Evolutionary conservation across 2,797 vertebrate genomes (phyloP), one percentile per base, ranked within the genome.

Genomic region (Lophius americanus): DNA sequence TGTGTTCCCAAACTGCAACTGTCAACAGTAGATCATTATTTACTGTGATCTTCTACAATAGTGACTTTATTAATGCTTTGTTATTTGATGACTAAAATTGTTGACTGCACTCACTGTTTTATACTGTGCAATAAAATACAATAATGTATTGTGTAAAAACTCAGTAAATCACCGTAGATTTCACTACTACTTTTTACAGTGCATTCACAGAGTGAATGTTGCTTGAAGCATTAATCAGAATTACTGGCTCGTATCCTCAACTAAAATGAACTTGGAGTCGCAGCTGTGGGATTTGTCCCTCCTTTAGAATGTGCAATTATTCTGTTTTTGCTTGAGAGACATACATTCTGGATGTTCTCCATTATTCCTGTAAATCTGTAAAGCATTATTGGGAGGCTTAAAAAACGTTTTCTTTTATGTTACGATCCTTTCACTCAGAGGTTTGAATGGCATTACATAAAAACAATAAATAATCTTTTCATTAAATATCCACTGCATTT

Each of bases 391-490:
- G 36, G 1, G n/a, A 32, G 46, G 49, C 36, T 13, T 55, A 68
- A 68, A 58, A 54, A 60, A 10, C 3, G 39, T 2, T 69, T 58
- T 68, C 55, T 41, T 71, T 32, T n/a, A 59, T 72, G 42, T 38
- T 44, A 0, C 39, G n/a, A 53, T 70, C 42, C 59, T 11, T 55
- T 10, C 37, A 42, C 11, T 61, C 46, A 7, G 36, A 57, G 9
- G 42, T 61, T 69, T 75, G 7, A 54, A 68, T 65, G 57, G 43
- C 32, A 41, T 51, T n/a, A 61, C 9, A 62, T 1, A 56, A 41
- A 2, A 23, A 52, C 33, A 48, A 59, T 73, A 53, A 73, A 82
- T 68, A 61, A 47, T 9, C 33, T 59, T 72, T 68, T 71, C 32
- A 58, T 60, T 68, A 53, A 39, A 59, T 43, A 36, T 4, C 11